A percentile compares a stretch with the other conserved stretches of the same genome.
phyloP scores from a whole-genome alignment of 1,140 invertebrate species.

The Bacillus rossius region DNA sequence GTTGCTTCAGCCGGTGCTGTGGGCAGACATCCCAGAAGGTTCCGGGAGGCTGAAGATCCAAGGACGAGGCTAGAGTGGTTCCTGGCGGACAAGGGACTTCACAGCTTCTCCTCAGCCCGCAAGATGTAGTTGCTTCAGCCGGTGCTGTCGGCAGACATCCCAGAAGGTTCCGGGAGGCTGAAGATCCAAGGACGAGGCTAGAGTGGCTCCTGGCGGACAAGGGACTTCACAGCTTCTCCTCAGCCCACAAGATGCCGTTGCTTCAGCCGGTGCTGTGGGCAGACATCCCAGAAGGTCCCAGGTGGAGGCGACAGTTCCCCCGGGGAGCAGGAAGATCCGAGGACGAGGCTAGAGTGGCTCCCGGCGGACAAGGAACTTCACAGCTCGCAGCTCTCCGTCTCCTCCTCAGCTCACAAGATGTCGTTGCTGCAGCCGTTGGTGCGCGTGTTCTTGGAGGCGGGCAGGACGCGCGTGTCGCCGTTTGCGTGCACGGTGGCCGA shows the following conservation, averaged over 20 bases:
- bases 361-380: neutral
- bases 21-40: neutral
- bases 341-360: neutral
- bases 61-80: neutral
- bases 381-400: neutral
- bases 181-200: neutral
- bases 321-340: neutral
- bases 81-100: neutral
- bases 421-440: conserved; percentile 14
- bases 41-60: neutral
- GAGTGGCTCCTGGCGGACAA: neutral
- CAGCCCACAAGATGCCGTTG: neutral
- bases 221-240: neutral
- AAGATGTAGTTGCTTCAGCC: conserved; percentile 9
- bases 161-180: neutral
- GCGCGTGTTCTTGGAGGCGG: conserved; percentile 8
- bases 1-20: neutral
- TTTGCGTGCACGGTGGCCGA: neutral
- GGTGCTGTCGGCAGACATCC: neutral
- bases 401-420: conserved; percentile 5
- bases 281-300: neutral
- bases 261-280: too few relatives aligned
- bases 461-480: neutral
- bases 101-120: neutral
- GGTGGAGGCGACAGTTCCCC: neutral